Conservation (phyloP, 2,888 invertebrate genomes). For the Calephelis perditalis region DNA sequence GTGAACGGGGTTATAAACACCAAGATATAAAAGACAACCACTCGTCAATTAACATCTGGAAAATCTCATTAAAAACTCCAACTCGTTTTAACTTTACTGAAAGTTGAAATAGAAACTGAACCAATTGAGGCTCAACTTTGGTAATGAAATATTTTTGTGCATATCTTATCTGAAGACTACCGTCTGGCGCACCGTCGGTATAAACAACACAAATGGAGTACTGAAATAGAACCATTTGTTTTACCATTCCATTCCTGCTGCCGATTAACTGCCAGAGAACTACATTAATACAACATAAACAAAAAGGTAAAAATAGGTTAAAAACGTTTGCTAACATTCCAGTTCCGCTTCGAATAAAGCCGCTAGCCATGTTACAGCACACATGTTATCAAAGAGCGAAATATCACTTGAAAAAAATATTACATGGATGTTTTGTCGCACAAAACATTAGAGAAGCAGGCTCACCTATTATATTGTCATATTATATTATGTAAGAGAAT, state of each 20-base stretch:
- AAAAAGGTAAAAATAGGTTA: slow-evolving; percentile 17
- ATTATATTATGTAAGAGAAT: no score
- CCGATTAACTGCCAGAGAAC: slow-evolving; percentile 14
- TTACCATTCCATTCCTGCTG: slow-evolving; percentile 17
- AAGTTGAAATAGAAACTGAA: slow-evolving; percentile 3
- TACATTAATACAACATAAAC: slow-evolving; percentile 15
- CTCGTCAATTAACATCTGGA: slow-evolving; percentile 7
- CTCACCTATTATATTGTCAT: no score
- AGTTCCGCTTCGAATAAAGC: slow-evolving; percentile 1
- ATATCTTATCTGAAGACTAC: slow-evolving; percentile 15
- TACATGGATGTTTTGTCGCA: no score
- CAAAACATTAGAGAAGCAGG: no score
- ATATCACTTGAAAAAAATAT: no score
- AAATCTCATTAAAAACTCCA: slow-evolving; percentile 2
- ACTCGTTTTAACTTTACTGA: background rate
- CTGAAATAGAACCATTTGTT: slow-evolving; percentile 43
- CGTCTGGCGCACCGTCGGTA: slow-evolving; percentile 37
- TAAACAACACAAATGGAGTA: slow-evolving; percentile 40
- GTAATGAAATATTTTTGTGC: slow-evolving; percentile 3
- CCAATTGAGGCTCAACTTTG: background rate
- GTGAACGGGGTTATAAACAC: no score
- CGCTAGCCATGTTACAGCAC: no score
- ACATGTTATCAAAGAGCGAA: no score
- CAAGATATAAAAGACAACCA: slow-evolving; percentile 18
- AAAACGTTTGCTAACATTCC: slow-evolving; percentile 5